Base-by-base conservation (phyloP, 1,140 invertebrate genomes). In the Macrosteles quadrilineatus region DNA sequence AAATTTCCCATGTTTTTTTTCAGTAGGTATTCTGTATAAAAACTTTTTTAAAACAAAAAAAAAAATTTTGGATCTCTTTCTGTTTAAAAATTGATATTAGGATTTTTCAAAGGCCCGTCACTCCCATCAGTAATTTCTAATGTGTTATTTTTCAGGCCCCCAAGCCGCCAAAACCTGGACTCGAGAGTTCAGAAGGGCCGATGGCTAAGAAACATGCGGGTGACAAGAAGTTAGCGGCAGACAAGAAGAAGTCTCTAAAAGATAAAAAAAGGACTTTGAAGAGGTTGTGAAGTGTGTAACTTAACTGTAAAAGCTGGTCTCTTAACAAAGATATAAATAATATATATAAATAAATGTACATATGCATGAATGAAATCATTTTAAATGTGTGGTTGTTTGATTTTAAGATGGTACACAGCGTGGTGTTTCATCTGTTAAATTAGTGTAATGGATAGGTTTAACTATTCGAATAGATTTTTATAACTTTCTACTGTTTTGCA, bases 221-320 rank as follows among this genome's bases (percentile, higher is more conserved):
- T 45, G 91, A 94, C 77, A 93, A 91, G 82, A 91, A 91, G 81
- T 74, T 91, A 67, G 81, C 90, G 36, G 89, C 90, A 19, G 90
- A 91, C 78, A 93, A 90, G 77, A 91, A 88, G 75, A 91, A 91
- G 78, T 83, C 90, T 73, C 80, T 90, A 55, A 92, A 93, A 84
- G 92, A 94, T 76, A 94, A 94, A 81, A 94, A 93, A 78, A 87
- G 92, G 81, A 91, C 91, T 73, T 83, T 95, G 57, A 95, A 95
- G 80, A 86, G 93, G 84, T 90, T 95, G 88, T 95, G 90, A 94
- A 80, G 14, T 53, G 30, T 31, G 21, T 14, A 68, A 25, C n/a
- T 19, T 29, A 1, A 63, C 19, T 31, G 29, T 32, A n/a, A 32
- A 32, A 66, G 14, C 9, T 43, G 32, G 23, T 43, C 32, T 43